These are phyloP conservation scores for Triplophysa dalaica DNA, from an alignment of 2,113 vertebrate genomes.

Conservation along the genomic window DNA sequence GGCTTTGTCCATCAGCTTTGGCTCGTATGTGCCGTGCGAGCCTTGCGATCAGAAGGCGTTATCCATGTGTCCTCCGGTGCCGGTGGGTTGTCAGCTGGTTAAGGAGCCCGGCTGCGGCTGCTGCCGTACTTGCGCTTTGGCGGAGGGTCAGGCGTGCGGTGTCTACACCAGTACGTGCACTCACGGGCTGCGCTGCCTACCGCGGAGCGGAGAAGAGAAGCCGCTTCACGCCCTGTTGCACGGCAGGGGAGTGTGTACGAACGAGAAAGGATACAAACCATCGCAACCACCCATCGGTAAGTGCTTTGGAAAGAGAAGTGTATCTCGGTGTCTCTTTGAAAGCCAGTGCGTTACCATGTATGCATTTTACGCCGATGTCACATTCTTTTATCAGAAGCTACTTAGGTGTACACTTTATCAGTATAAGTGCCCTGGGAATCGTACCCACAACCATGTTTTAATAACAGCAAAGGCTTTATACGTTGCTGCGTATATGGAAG, in stretches of 20 bases:
- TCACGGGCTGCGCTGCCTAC: conserved; percentile 90
- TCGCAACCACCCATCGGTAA: conserved; percentile 82
- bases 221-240: conserved; percentile 95
- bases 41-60: conserved; percentile 94
- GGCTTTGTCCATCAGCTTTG: conserved; percentile 74
- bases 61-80: conserved; percentile 90
- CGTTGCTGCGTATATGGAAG: too few relatives aligned
- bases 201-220: conserved; percentile 93
- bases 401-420: too few relatives aligned
- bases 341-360: too few relatives aligned
- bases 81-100: conserved; percentile 91
- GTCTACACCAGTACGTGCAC: conserved; percentile 96
- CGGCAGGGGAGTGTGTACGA: conserved; percentile 91
- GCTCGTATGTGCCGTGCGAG: conserved; percentile 95
- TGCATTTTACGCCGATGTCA: too few relatives aligned
- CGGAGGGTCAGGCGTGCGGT: conserved; percentile 91
- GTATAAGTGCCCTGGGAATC: too few relatives aligned
- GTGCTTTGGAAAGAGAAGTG: conserved; percentile 59
- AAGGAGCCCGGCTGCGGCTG: conserved; percentile 98
- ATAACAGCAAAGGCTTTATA: neutral
- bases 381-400: too few relatives aligned
- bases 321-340: neutral
- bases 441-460: neutral
- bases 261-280: conserved; percentile 93
- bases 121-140: conserved; percentile 95